Evolutionary conservation across 2,888 invertebrate genomes (phyloP).

Genomic region (Mythimna vitellina): DNA sequence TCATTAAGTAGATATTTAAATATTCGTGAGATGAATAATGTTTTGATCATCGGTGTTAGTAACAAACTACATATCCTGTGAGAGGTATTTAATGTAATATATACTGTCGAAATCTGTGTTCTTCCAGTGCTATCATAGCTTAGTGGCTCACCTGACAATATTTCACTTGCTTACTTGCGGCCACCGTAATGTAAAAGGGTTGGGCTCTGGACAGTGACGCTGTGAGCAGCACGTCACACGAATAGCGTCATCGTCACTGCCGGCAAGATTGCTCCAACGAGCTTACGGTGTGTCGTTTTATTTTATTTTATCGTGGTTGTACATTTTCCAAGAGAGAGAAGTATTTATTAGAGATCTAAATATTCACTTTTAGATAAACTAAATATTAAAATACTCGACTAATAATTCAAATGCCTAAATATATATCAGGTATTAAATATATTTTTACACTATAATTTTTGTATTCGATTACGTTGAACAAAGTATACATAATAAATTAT

Average conservation of each 20-base stretch:
- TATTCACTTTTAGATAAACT: constrained; percentile 75
- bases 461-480: constrained; percentile 73
- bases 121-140: constrained; percentile 85
- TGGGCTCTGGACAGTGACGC: constrained; percentile 15
- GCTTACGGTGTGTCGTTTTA: constrained; percentile 43
- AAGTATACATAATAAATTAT: constrained; percentile 68
- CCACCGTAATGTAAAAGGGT: constrained; percentile 4
- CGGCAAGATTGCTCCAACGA: constrained; percentile 6
- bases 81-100: constrained; percentile 73
- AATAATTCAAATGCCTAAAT: constrained; percentile 74
- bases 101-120: constrained; percentile 84
- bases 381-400: constrained; percentile 71
- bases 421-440: constrained; percentile 77
- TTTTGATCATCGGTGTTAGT: constrained; percentile 82
- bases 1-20: constrained; percentile 67
- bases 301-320: constrained; percentile 72
- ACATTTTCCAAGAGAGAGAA: constrained; percentile 87
- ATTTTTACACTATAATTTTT: constrained; percentile 82
- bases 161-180: constrained; percentile 62
- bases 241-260: constrained; percentile 10
- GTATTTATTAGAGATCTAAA: constrained; percentile 75
- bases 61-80: constrained; percentile 84
- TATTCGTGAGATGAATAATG: constrained; percentile 72
- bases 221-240: constrained; percentile 7
- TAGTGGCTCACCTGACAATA: constrained; percentile 84